Base-by-base conservation (phyloP, 2,797 vertebrate species). In the Ambastaia sidthimunki region DNA sequence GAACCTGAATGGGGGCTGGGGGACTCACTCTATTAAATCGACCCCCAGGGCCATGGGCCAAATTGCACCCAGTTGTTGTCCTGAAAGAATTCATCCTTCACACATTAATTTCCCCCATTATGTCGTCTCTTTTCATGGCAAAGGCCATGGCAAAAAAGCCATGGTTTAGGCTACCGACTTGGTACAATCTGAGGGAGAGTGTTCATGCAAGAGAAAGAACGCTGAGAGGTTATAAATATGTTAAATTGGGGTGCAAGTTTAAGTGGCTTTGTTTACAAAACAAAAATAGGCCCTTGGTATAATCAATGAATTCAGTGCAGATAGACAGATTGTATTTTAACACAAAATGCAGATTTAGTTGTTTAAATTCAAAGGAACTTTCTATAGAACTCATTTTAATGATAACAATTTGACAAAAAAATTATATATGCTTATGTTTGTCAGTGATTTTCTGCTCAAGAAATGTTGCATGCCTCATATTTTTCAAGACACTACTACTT, bases 21-120 rank as follows among this genome's bases (percentile, higher is more conserved):
- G 96, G 94, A 96, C 94, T 92, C 95, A 98, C 96, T 98, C 96
- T 96, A 98, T 99, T 99, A 98, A 98, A 95, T 94, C 97, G 96
- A 99, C 97, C 97, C 94, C 95, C 83, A 91, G 94, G 93, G 94
- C 93, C 94, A 96, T 94, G 93, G 94, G 94, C 95, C 95, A 95
- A 87, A 87, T 94, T 95, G 94, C 93, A 93, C 94, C 93, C 94
- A 94, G 91, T 94, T 88, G 93, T 95, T 96, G 95, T 95, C 94
- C 94, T 92, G 92, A 93, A 93, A 94, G 95, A 96, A 97, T 98
- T 98, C 96, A 96, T 95, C 93, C 95, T 93, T 93, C 94, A 94
- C 96, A 95, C 96, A 97, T 97, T 98, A 94, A 97, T 95, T 97
- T 97, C 94, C 95, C 95, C 95, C 92, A 97, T 98, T 96, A 97